Base-by-base conservation (phyloP, 2,113 vertebrate species). In the Muntiacus reevesi region DNA sequence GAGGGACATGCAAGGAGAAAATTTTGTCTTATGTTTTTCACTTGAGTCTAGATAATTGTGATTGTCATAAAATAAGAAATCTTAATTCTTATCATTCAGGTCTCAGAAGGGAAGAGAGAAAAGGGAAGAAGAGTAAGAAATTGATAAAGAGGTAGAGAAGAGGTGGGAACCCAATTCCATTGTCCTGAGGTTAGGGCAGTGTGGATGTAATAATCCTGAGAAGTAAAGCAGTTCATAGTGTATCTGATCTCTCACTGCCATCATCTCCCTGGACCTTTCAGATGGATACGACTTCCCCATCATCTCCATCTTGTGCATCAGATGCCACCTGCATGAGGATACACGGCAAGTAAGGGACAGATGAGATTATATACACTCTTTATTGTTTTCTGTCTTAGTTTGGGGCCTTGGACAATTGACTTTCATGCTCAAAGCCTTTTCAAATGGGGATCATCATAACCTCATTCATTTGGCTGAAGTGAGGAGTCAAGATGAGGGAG, bases 201-300 rank as follows among this genome's bases (percentile, higher is more conserved):
- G 0, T 0, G 9, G 67, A 10, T 6, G 3, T 10, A 30, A 6
- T 8, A 5, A 19, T 33, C 33, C 64, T 59, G 45, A 2, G 0
- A 7, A 9, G 23, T 4, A 6, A 54, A 27, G 76, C 3, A 0
- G 16, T 3, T 3, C 17, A 8, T 5, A 36, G 23, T 2, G 21
- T 6, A 2, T 16, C 6, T 27, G 21, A 16, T 17, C 13, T 27
- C 50, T 64, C 30, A 6, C n/a, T 50, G 81, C 45, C 36, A 15
- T 64, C 81, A 3, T 88, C 33, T 50, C 0, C 78, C 79, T 12
- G n/a, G 76, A 71, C 30, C 45, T n/a, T 28, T 28, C 27, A 10
- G 83, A 14, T 6, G 30, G 47, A 4, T 5, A 21, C 0, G 6
- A 6, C 40, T 5, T 4, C 36, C 45, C 27, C 55, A 30, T 67